A percentile compares a stretch with the other conserved stretches of the same genome.
These are phyloP conservation scores for Podotricha telesiphe DNA, from an alignment of 2,888 invertebrate species.

Conservation along the genomic window DNA sequence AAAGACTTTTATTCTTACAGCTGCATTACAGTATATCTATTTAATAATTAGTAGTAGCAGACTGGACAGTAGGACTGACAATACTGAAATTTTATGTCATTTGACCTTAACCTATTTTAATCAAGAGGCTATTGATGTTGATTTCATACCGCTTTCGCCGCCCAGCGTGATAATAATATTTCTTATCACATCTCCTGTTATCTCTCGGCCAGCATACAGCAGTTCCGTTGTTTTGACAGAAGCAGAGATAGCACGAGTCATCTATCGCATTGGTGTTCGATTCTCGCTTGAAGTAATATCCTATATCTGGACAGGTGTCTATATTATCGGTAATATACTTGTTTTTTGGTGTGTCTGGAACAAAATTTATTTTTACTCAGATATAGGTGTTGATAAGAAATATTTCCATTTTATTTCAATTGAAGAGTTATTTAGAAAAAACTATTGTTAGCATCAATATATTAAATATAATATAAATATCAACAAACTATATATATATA, in stretches of 20 bases:
- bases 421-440: too few species aligned
- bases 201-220: slow-evolving; percentile 64
- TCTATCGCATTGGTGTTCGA: slow-evolving; percentile 48
- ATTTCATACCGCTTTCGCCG: slow-evolving; percentile 54
- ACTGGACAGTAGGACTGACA: too few species aligned
- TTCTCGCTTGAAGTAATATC: slow-evolving; percentile 60
- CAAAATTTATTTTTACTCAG: neutral
- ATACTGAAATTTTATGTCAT: too few species aligned
- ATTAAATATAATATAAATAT: too few species aligned
- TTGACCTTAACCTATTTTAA: too few species aligned
- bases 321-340: slow-evolving; percentile 50
- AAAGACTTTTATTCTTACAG: too few species aligned
- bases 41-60: too few species aligned
- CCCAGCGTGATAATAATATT: slow-evolving; percentile 51
- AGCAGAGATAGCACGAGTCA: slow-evolving; percentile 63
- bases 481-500: too few species aligned
- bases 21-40: too few species aligned
- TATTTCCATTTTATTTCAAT: too few species aligned
- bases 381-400: too few species aligned
- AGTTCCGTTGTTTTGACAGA: slow-evolving; percentile 57
- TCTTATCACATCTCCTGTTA: slow-evolving; percentile 55
- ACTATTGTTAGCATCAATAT: too few species aligned
- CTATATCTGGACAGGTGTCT: slow-evolving; percentile 57
- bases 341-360: slow-evolving; percentile 52
- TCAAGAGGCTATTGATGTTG: neutral